A percentile compares a stretch with the other conserved stretches of the same genome.
These are phyloP conservation scores for Rhopalosiphum padi DNA, from an alignment of 1,140 invertebrate genomes.

Conservation along the genomic window DNA sequence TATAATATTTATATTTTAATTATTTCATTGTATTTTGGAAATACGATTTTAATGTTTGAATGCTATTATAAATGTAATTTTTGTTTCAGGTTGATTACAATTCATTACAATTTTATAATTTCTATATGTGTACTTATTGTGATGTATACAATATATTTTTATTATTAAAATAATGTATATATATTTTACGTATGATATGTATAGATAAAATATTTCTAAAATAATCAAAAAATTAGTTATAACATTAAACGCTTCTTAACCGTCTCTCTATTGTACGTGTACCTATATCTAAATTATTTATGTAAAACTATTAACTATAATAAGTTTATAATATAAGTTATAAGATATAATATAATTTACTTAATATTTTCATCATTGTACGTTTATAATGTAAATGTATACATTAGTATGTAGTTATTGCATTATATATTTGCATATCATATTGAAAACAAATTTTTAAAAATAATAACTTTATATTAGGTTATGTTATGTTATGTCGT, in stretches of 20 bases:
- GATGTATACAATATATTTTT: background rate
- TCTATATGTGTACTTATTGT: background rate
- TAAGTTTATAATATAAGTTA: too few relatives aligned
- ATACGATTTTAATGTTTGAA: background rate
- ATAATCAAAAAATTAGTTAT: background rate
- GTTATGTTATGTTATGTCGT: background rate
- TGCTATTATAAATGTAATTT: background rate
- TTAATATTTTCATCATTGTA: too few relatives aligned
- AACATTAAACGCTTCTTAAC: background rate
- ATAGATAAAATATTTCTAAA: background rate
- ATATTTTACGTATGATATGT: background rate
- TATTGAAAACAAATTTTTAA: too few relatives aligned
- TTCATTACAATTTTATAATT: slow-evolving; percentile 51
- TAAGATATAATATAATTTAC: too few relatives aligned
- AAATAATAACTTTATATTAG: too few relatives aligned
- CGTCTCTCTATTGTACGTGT: too few relatives aligned
- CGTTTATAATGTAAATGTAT: too few relatives aligned
- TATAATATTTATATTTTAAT: slow-evolving; percentile 1
- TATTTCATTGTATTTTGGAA: background rate
- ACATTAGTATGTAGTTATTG: background rate
- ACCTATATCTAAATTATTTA: background rate
- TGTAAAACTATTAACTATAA: too few relatives aligned
- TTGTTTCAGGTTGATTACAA: slow-evolving; percentile 44
- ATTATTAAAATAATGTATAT: background rate
- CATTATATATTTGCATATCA: too few relatives aligned